Evolutionary conservation across 1,140 invertebrate species (phyloP).

Genomic region (Orussus abietinus): DNA sequence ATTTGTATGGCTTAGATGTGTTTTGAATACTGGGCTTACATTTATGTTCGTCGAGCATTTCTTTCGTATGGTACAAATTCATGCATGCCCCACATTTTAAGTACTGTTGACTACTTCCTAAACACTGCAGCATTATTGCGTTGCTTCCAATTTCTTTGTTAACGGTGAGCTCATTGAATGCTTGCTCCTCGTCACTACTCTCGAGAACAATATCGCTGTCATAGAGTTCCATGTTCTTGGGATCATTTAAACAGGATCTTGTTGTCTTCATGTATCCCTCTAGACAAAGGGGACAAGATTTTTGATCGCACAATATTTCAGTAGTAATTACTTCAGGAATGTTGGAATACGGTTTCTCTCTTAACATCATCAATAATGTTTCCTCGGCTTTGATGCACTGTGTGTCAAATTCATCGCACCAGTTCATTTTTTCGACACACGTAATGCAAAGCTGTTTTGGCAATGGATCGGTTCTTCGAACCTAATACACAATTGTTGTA

Average conservation of each 20-base stretch:
- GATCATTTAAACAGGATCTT: background rate
- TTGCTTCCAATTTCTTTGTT: slow-evolving; percentile 14
- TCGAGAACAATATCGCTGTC: slow-evolving; percentile 32
- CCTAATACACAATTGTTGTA: slow-evolving; percentile 14
- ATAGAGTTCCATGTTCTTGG: slow-evolving; percentile 20
- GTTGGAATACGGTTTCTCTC: slow-evolving; percentile 16
- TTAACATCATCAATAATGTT: slow-evolving; percentile 22
- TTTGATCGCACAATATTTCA: slow-evolving; percentile 6
- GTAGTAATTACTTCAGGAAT: slow-evolving; percentile 2
- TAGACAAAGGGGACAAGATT: slow-evolving; percentile 28
- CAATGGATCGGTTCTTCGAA: slow-evolving; percentile 29
- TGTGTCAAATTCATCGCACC: slow-evolving; percentile 28
- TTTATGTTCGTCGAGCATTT: slow-evolving; percentile 29
- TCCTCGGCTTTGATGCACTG: slow-evolving; percentile 30
- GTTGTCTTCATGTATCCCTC: slow-evolving; percentile 24
- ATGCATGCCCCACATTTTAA: slow-evolving; percentile 33
- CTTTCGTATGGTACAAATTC: slow-evolving; percentile 34
- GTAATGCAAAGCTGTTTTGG: slow-evolving; percentile 29
- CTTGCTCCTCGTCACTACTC: slow-evolving; percentile 30
- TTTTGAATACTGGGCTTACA: slow-evolving; percentile 29
- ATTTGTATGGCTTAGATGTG: slow-evolving; percentile 31
- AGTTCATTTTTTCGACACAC: slow-evolving; percentile 30
- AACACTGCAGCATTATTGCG: slow-evolving; percentile 21
- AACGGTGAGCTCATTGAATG: slow-evolving; percentile 14
- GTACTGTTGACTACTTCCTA: slow-evolving; percentile 28